Evolutionary conservation across 2,888 invertebrate genomes (phyloP).

Genomic region (Hartigia nigra): DNA sequence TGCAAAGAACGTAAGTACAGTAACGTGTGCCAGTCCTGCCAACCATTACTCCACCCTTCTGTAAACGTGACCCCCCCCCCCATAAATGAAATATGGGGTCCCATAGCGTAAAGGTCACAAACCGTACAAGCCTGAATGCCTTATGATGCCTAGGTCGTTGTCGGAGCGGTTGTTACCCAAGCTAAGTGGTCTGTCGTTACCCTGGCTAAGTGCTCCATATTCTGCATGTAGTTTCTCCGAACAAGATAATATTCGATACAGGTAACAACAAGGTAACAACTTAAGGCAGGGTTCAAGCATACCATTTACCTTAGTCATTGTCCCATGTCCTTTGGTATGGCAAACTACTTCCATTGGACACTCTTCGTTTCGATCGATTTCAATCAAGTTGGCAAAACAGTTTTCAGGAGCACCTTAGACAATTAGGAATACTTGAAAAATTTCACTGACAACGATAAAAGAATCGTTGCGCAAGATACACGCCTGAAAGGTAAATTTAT

Average conservation of each 20-base stretch:
- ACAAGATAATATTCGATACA: constrained; percentile 40
- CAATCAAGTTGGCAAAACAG: not conserved
- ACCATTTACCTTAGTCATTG: constrained; percentile 31
- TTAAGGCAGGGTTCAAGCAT: constrained; percentile 29
- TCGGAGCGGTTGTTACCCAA: constrained; percentile 53
- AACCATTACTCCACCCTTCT: not conserved
- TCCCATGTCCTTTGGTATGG: not conserved
- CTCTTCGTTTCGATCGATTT: not conserved
- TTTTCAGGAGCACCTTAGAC: not conserved
- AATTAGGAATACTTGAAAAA: not conserved
- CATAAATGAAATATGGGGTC: constrained; percentile 36
- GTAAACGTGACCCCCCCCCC: not conserved
- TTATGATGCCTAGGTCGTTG: constrained; percentile 36
- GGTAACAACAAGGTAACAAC: constrained; percentile 31
- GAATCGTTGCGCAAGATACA: not conserved
- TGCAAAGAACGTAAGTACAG: not conserved
- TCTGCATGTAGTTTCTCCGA: constrained; percentile 38
- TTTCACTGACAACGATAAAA: not conserved
- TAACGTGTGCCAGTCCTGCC: not conserved
- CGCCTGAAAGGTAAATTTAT: not conserved
- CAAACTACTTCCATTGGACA: not conserved
- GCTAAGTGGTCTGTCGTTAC: constrained; percentile 51
- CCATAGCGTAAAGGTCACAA: constrained; percentile 51
- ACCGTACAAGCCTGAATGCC: constrained; percentile 37
- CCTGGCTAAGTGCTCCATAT: constrained; percentile 52